These are phyloP conservation scores for Zygaena filipendulae DNA, from an alignment of 2,888 invertebrate genomes.

Conservation along the genomic window DNA sequence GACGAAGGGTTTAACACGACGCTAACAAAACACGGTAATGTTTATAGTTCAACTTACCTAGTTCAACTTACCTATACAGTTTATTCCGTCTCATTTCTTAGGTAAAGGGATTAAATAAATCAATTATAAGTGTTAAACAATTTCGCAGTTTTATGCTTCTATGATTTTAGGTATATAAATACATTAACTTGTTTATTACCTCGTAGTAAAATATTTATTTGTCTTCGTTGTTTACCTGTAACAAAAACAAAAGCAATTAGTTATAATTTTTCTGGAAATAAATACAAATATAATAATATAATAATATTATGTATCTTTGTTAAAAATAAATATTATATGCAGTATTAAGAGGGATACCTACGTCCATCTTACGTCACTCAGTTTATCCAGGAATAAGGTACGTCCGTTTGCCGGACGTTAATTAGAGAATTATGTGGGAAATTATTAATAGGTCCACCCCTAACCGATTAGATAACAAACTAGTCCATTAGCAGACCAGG, in stretches of 20 bases:
- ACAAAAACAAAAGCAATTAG: conserved; percentile 38
- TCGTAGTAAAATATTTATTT: no score
- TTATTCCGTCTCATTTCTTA: no score
- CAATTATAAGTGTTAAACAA: no score
- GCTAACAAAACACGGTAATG: conserved; percentile 15
- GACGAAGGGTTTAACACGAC: conserved; percentile 27
- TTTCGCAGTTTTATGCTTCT: no score
- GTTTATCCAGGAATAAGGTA: conserved; percentile 30
- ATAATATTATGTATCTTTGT: no score
- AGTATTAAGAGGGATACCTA: no score
- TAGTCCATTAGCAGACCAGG: conserved; percentile 60
- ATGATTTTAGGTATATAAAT: no score
- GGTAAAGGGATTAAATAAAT: no score
- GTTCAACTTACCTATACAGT: not conserved
- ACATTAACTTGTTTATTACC: no score
- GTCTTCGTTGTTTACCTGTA: conserved; percentile 51
- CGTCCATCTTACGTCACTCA: no score
- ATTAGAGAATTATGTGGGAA: conserved; percentile 65
- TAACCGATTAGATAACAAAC: conserved; percentile 66
- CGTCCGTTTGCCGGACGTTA: conserved; percentile 46
- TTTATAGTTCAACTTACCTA: conserved; percentile 3
- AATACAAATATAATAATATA: conserved; percentile 23
- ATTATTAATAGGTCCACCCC: conserved; percentile 62
- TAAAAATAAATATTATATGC: no score
- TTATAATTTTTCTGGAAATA: no score